Conservation (phyloP, 2,888 invertebrate species). For the Thymelicus lineola region DNA sequence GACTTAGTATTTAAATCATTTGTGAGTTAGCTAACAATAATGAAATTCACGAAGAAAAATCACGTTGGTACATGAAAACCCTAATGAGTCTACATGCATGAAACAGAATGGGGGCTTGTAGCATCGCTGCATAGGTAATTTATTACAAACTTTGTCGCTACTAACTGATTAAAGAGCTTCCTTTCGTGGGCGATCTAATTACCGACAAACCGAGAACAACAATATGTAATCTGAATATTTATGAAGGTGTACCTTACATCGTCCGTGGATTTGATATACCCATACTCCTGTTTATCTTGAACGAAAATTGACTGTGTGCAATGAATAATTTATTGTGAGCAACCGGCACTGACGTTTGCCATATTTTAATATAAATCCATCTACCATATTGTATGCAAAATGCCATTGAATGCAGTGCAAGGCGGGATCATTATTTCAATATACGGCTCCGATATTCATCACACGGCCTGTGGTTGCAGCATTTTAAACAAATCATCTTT, state of each 20-base stretch:
- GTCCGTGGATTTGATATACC: constrained; percentile 77
- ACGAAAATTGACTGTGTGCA: constrained; percentile 81
- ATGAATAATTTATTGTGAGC: constrained; percentile 83
- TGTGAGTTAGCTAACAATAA: background rate
- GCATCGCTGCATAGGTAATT: constrained; percentile 61
- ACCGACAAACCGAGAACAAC: constrained; percentile 81
- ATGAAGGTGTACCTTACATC: constrained; percentile 61
- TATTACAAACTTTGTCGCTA: constrained; percentile 75
- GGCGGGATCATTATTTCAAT: constrained; percentile 83
- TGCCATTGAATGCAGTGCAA: constrained; percentile 83
- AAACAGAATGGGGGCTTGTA: constrained; percentile 50
- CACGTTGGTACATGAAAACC: constrained; percentile 40
- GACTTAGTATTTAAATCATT: too few relatives aligned
- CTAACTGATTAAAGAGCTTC: constrained; percentile 74
- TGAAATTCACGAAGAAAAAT: constrained; percentile 10
- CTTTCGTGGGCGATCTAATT: constrained; percentile 83
- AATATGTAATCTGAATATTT: constrained; percentile 82
- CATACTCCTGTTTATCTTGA: constrained; percentile 73
- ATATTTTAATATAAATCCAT: constrained; percentile 85
- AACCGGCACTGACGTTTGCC: constrained; percentile 81
- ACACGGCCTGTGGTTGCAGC: constrained; percentile 70
- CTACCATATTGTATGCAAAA: constrained; percentile 85
- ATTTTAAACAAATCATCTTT: constrained; percentile 85
- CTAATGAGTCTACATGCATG: constrained; percentile 63
- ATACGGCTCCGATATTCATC: constrained; percentile 82